Percentiles rank a stretch among this genome's conserved stretches.
Conservation (phyloP, 2,797 vertebrate genomes). For the Melanotaenia pygmaea region DNA sequence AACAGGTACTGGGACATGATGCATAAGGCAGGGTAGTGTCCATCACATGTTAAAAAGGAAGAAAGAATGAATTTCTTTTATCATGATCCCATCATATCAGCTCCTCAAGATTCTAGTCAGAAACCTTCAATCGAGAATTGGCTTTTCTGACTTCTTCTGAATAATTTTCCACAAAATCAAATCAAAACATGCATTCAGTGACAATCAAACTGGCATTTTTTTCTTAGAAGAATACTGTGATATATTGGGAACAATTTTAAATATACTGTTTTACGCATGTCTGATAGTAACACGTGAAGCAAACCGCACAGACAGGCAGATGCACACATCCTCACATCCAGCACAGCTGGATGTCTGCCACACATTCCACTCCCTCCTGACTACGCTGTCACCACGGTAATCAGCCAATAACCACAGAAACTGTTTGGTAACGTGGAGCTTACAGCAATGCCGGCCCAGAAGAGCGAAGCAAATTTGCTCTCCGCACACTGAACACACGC, state of each 20-base stretch:
- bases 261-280: slow-evolving; percentile 26
- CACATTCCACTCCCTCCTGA: slow-evolving; percentile 78
- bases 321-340: slow-evolving; percentile 31
- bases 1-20: slow-evolving; percentile 4
- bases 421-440: slow-evolving; percentile 75
- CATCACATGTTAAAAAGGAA: slow-evolving; percentile 8
- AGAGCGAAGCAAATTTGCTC: slow-evolving; percentile 77
- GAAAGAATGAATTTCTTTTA: slow-evolving; percentile 2
- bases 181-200: no score
- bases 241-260: background rate
- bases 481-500: slow-evolving; percentile 56
- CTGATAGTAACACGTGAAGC: slow-evolving; percentile 36
- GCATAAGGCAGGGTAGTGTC: background rate
- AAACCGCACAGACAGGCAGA: slow-evolving; percentile 48
- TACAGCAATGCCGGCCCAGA: slow-evolving; percentile 64
- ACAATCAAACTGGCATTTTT: background rate
- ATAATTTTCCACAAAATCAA: background rate
- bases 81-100: background rate
- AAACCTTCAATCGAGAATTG: background rate
- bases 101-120: slow-evolving; percentile 1
- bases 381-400: slow-evolving; percentile 80
- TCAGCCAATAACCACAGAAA: slow-evolving; percentile 81
- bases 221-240: background rate
- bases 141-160: background rate
- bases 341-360: slow-evolving; percentile 74